phyloP scores from a whole-genome alignment of 2,113 vertebrate genomes.

The Pseudorectes ferrugineus region DNA sequence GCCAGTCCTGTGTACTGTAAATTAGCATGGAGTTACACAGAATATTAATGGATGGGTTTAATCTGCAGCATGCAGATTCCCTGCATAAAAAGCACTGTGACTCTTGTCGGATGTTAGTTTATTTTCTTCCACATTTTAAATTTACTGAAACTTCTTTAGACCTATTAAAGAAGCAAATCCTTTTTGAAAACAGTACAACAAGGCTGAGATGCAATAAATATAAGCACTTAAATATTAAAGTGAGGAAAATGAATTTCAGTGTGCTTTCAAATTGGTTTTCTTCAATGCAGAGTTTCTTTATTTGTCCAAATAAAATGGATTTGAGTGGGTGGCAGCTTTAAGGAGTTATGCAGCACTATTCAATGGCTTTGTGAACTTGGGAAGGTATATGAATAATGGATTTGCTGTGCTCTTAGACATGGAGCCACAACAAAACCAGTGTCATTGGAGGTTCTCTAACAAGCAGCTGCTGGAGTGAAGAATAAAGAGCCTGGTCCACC shows the following conservation, averaged over 20 bases:
- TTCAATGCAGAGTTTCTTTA: background rate
- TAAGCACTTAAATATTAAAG: slow-evolving; percentile 56
- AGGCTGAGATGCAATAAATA: slow-evolving; percentile 56
- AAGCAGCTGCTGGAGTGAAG: background rate
- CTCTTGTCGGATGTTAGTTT: background rate
- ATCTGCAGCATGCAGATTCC: background rate
- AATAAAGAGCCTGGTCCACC: background rate
- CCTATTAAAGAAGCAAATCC: slow-evolving; percentile 9
- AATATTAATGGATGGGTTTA: slow-evolving; percentile 12
- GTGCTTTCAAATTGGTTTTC: slow-evolving; percentile 47
- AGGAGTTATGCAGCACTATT: background rate
- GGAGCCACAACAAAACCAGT: slow-evolving; percentile 9
- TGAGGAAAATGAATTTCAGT: slow-evolving; percentile 45
- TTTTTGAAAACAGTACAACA: slow-evolving; percentile 4
- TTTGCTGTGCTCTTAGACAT: slow-evolving; percentile 8
- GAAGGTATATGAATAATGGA: slow-evolving; percentile 29
- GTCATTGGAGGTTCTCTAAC: background rate
- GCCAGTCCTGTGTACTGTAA: background rate
- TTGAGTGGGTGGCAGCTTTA: slow-evolving; percentile 28
- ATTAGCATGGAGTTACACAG: background rate
- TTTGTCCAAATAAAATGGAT: slow-evolving; percentile 52
- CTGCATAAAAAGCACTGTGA: background rate
- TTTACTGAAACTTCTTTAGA: background rate
- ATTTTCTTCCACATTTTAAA: slow-evolving; percentile 1
- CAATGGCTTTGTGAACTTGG: background rate